These are phyloP conservation scores for Rotaria magnacalcarata DNA, from an alignment of 2,888 invertebrate species.

Conservation along the genomic window DNA sequence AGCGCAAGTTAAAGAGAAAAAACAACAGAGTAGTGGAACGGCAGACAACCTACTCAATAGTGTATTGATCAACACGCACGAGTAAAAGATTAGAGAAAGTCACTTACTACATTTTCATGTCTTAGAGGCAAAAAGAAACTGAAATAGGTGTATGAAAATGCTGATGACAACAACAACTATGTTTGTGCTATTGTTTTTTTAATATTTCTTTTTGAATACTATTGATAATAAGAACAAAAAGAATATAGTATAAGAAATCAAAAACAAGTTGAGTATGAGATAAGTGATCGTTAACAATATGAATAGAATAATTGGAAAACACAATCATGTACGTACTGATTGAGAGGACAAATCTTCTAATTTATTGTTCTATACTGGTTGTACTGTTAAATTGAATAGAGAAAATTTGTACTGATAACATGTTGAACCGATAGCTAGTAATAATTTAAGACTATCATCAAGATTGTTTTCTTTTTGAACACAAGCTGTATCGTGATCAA, in stretches of 20 bases:
- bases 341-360: too few relatives aligned
- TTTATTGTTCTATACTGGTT: too few relatives aligned
- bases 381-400: too few relatives aligned
- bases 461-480: too few relatives aligned
- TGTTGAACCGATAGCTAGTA: too few relatives aligned
- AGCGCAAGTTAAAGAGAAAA: background rate
- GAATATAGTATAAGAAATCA: background rate
- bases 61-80: background rate
- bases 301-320: background rate
- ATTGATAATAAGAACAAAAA: background rate
- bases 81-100: background rate
- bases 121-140: background rate
- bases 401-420: too few relatives aligned
- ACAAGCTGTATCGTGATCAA: too few relatives aligned
- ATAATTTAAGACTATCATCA: too few relatives aligned
- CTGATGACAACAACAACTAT: background rate
- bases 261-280: background rate
- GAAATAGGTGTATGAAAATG: background rate
- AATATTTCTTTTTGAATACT: background rate
- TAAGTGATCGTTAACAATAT: background rate
- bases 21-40: background rate
- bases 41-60: background rate
- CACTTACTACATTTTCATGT: background rate
- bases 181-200: background rate
- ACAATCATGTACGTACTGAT: background rate